A percentile compares a stretch with the other conserved stretches of the same genome.
These are phyloP conservation scores for Idaea straminata DNA, from an alignment of 2,888 invertebrate genomes.

Conservation along the genomic window DNA sequence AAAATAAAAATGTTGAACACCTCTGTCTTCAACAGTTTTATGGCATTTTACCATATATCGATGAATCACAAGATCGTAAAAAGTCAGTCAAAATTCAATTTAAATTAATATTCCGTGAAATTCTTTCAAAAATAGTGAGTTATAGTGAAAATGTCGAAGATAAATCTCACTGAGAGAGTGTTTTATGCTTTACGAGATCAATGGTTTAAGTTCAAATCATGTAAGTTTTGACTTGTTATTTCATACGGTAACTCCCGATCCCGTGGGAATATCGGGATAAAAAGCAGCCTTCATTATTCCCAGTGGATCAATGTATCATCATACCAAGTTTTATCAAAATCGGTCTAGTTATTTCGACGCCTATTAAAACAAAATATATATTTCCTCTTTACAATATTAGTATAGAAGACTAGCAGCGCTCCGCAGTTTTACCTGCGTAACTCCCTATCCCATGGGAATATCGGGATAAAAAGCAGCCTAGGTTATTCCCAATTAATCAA, in stretches of 20 bases:
- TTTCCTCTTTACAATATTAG: too few relatives aligned
- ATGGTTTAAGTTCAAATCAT: conserved; percentile 64
- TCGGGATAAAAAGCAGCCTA: too few relatives aligned
- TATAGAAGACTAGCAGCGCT: too few relatives aligned
- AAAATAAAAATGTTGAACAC: background rate
- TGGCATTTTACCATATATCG: background rate
- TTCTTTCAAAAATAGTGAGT: conserved; percentile 5
- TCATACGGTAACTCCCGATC: background rate
- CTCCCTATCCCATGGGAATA: too few relatives aligned
- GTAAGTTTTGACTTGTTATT: conserved; percentile 53
- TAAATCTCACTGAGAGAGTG: conserved; percentile 42
- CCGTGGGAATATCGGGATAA: too few relatives aligned
- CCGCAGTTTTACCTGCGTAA: too few relatives aligned
- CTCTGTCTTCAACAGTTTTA: background rate
- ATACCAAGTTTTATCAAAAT: too few relatives aligned
- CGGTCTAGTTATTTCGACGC: too few relatives aligned
- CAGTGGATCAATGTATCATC: too few relatives aligned
- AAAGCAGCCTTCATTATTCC: too few relatives aligned
- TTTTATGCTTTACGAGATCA: conserved; percentile 50
- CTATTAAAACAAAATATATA: too few relatives aligned
- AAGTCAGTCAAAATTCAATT: conserved; percentile 8
- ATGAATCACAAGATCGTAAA: conserved; percentile 5
- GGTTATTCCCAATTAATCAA: too few relatives aligned
- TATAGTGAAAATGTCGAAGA: conserved; percentile 51
- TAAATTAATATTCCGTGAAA: background rate